Evolutionary conservation across 2,888 invertebrate species (phyloP).

Genomic region (Amblyjoppa fuscipennis): DNA sequence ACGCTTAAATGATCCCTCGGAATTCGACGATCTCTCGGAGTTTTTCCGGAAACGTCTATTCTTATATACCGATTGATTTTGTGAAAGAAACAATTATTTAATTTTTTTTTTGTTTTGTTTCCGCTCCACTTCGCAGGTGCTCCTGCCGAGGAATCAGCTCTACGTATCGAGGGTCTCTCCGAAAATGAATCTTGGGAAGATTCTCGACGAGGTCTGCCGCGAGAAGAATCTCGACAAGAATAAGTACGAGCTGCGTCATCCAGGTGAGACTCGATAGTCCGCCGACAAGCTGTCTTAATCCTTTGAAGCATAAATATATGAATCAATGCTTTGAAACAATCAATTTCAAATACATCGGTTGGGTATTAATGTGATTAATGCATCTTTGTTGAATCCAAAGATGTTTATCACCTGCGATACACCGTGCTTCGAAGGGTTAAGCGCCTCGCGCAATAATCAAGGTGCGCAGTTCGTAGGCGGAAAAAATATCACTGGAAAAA

Average conservation of each 20-base stretch:
- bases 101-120: not conserved
- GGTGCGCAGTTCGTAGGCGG: too few species aligned
- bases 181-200: constrained; percentile 89
- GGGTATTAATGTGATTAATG: too few species aligned
- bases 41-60: not conserved
- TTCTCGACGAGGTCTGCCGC: constrained; percentile 90
- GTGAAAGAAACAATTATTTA: not conserved
- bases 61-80: not conserved
- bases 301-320: too few species aligned
- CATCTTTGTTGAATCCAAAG: too few species aligned
- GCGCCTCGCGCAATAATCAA: too few species aligned
- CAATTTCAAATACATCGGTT: too few species aligned
- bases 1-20: constrained; percentile 7
- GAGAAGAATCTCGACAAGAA: constrained; percentile 91
- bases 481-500: too few species aligned
- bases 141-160: constrained; percentile 92
- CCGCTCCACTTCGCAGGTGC: constrained; percentile 86
- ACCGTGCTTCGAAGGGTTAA: too few species aligned
- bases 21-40: constrained; percentile 4
- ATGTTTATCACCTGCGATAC: too few species aligned
- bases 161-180: constrained; percentile 92
- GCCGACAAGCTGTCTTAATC: too few species aligned
- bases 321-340: too few species aligned
- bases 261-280: constrained; percentile 86
- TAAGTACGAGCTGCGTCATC: constrained; percentile 92